These are phyloP conservation scores for Dinomys branickii DNA, from an alignment of 2,113 vertebrate genomes.

Conservation along the genomic window DNA sequence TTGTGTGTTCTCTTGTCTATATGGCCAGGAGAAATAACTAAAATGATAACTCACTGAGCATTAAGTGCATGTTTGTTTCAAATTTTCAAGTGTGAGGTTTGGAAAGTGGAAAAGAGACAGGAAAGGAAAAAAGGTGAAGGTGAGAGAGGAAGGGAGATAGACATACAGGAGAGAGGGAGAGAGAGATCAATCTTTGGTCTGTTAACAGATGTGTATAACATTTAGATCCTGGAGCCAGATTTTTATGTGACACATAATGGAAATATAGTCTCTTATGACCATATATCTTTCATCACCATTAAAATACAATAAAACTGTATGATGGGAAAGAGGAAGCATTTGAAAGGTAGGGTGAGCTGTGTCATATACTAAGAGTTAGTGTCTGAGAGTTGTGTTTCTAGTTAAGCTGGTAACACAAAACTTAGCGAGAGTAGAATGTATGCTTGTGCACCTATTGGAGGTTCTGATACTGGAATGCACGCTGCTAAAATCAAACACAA, in stretches of 20 bases:
- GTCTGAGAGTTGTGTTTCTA: slow-evolving; percentile 77
- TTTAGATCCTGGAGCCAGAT: slow-evolving; percentile 71
- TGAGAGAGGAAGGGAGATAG: neutral
- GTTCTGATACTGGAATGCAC: neutral
- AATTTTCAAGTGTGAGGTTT: slow-evolving; percentile 77
- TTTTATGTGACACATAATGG: slow-evolving; percentile 80
- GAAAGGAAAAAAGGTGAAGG: neutral
- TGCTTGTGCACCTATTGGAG: slow-evolving; percentile 59
- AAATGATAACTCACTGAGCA: slow-evolving; percentile 69
- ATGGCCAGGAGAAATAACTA: slow-evolving; percentile 66
- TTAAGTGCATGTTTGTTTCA: slow-evolving; percentile 73
- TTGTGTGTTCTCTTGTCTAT: neutral
- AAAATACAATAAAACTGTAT: slow-evolving; percentile 83
- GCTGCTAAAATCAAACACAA: slow-evolving; percentile 61
- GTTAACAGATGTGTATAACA: slow-evolving; percentile 83
- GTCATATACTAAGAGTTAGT: slow-evolving; percentile 81
- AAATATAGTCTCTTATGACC: slow-evolving; percentile 81
- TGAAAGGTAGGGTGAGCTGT: slow-evolving; percentile 82
- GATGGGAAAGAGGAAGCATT: slow-evolving; percentile 80
- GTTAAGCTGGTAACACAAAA: slow-evolving; percentile 53
- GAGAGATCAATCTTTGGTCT: slow-evolving; percentile 75
- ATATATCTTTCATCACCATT: slow-evolving; percentile 84
- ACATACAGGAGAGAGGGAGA: neutral
- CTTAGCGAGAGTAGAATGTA: neutral
- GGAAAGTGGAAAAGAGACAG: slow-evolving; percentile 64